Base-by-base conservation (phyloP, 1,140 invertebrate species). In the Achroia grisella region DNA sequence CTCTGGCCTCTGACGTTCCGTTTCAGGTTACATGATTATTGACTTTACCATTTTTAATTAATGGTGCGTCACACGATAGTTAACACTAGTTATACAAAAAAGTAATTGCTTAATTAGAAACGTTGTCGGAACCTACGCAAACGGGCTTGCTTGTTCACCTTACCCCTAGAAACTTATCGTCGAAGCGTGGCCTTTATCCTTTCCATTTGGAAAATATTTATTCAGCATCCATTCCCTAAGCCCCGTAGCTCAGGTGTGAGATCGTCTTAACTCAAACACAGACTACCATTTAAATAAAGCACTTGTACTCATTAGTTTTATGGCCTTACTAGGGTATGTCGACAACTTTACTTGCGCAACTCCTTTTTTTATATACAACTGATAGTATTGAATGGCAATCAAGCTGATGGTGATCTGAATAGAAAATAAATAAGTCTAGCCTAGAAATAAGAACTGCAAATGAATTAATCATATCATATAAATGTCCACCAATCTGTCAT, bases 131-230 rank as follows among this genome's bases (percentile, higher is more conserved):
- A 55, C 62, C 53, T 66, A 54, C 59, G 55, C 59, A 66, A 74
- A 74, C 65, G 52, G 52, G 54, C 51, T 61, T 62, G 62, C 69
- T 65, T 67, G 68, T 52, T 68, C 65, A 72, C 63, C 51, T 64
- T 71, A 48, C 52, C 50, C 17, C 46, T 44, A 36, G 51, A 62
- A 76, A 76, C 61, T 74, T 79, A 79, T 74, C 62, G 61, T 48
- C 52, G 61, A 63, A 55, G 62, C 65, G 69, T 71, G 65, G 64
- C 70, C 70, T 68, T 73, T 69, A 68, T 71, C 71, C 71, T 47
- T 76, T 71, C 60, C 66, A 67, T 76, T 74, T 61, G 63, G 72
- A 69, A 74, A 79, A 79, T 79, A 76, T 79, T 76, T 79, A 74
- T 76, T 76, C 70, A 74, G 67, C 68, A 74, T 68, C 71, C 69